A percentile compares a stretch with the other conserved stretches of the same genome.
These are phyloP conservation scores for Aepyceros melampus DNA, from an alignment of 2,113 vertebrate genomes.

Conservation along the genomic window DNA sequence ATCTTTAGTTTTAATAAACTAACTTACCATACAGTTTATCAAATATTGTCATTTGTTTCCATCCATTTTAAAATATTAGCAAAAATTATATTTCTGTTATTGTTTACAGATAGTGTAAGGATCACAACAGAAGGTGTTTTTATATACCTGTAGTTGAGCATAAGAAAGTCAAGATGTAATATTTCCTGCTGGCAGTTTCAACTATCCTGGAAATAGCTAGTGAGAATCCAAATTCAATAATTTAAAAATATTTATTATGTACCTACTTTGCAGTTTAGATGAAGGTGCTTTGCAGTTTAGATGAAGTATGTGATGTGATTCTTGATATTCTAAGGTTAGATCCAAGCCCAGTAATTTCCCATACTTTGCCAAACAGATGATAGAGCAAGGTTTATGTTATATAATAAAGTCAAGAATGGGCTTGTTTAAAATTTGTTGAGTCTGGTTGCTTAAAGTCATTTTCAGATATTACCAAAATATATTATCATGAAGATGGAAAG, in stretches of 20 bases:
- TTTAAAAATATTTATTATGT: background rate
- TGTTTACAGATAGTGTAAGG: background rate
- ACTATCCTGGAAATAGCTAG: background rate
- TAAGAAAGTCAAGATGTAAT: background rate
- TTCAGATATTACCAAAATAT: background rate
- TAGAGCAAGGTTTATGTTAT: background rate
- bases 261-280: background rate
- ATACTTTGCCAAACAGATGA: background rate
- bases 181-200: background rate
- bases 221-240: background rate
- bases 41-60: background rate
- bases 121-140: background rate
- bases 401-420: background rate
- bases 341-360: background rate
- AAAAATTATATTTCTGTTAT: background rate
- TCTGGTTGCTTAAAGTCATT: background rate
- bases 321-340: background rate
- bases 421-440: background rate
- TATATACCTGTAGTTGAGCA: background rate
- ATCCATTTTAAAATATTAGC: background rate
- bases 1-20: background rate
- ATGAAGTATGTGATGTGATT: background rate
- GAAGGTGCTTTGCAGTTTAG: background rate
- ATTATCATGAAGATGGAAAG: background rate
- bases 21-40: background rate